Conservation (phyloP, 2,113 vertebrate species). For the Hymenochirus boettgeri region DNA sequence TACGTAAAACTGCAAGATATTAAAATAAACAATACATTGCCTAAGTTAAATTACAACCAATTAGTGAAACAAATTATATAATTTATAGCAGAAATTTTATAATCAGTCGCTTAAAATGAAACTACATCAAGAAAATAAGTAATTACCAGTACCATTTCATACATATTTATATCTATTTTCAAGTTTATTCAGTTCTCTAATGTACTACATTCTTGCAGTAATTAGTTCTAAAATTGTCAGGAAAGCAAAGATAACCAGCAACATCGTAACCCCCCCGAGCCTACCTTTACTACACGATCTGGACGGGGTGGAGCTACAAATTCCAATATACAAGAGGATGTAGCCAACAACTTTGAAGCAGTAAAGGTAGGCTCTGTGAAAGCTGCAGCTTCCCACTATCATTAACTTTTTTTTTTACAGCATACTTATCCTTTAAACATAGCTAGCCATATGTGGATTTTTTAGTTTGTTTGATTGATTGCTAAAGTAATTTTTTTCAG, state of each 20-base stretch:
- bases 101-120: not conserved
- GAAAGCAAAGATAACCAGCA: not conserved
- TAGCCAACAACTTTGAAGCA: too few species aligned
- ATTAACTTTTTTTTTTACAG: too few species aligned
- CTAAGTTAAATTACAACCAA: not conserved
- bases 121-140: not conserved
- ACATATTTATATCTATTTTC: not conserved
- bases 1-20: too few species aligned
- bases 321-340: too few species aligned
- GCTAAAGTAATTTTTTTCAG: too few species aligned
- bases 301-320: too few species aligned
- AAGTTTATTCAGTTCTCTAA: not conserved
- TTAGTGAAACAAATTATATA: not conserved
- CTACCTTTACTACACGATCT: not conserved
- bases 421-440: too few species aligned
- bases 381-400: too few species aligned
- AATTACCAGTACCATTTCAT: not conserved
- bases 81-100: not conserved
- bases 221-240: not conserved
- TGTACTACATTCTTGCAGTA: not conserved
- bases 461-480: too few species aligned
- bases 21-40: too few species aligned
- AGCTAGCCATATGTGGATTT: too few species aligned
- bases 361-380: too few species aligned
- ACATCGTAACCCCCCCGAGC: not conserved